These are phyloP conservation scores for Euwallacea fornicatus DNA, from an alignment of 1,140 invertebrate species.

Conservation along the genomic window DNA sequence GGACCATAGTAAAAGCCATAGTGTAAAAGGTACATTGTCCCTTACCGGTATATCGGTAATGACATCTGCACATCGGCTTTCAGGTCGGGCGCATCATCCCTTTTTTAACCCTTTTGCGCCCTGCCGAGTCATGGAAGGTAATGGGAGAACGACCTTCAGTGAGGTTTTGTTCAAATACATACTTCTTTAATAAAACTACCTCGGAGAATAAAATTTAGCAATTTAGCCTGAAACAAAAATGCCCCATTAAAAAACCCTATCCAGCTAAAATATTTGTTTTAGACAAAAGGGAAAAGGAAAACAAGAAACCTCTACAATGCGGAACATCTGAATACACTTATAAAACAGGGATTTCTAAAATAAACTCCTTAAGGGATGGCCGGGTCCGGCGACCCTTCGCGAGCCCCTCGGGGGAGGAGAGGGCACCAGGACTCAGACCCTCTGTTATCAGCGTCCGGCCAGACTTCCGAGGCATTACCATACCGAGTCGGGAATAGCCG, in stretches of 20 bases:
- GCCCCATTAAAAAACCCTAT: slow-evolving; percentile 8
- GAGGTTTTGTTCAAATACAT: too few species aligned
- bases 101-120: slow-evolving; percentile 48
- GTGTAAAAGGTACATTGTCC: slow-evolving; percentile 33
- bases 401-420: slow-evolving; percentile 20
- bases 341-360: slow-evolving; percentile 37
- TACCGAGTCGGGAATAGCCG: slow-evolving; percentile 52
- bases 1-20: slow-evolving; percentile 11
- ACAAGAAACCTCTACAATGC: slow-evolving; percentile 29
- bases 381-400: slow-evolving; percentile 38
- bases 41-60: slow-evolving; percentile 34
- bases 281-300: slow-evolving; percentile 23
- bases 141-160: slow-evolving; percentile 28
- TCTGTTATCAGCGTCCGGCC: slow-evolving; percentile 54
- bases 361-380: slow-evolving; percentile 34
- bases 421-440: slow-evolving; percentile 45
- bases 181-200: too few species aligned
- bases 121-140: slow-evolving; percentile 38
- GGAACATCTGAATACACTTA: slow-evolving; percentile 38
- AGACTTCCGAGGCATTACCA: slow-evolving; percentile 52
- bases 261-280: slow-evolving; percentile 14
- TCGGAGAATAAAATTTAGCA: too few species aligned
- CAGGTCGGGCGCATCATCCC: slow-evolving; percentile 34
- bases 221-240: background rate
- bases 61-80: slow-evolving; percentile 45